Evolutionary conservation across 2,797 vertebrate genomes (phyloP), one percentile per base, ranked within the genome.

Genomic region (Melanotaenia maccullochi): DNA sequence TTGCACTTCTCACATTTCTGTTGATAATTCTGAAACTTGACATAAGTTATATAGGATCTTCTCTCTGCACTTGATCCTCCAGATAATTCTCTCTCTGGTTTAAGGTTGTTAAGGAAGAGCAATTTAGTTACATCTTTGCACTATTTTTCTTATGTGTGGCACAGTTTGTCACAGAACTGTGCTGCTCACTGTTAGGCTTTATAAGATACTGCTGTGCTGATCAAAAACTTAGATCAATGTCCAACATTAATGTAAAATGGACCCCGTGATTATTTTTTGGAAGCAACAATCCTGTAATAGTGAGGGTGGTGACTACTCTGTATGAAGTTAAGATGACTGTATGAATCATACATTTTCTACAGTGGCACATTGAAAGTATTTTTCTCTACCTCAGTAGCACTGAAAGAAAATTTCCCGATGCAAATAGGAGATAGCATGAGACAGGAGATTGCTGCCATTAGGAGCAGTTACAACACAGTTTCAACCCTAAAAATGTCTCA

Each of bases 11-110:
- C 32, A 78, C 87, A 85, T 76, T 89, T 74, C 77, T 86, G 38
- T 78, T 81, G 74, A 75, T 85, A 85, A 88, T 89, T 89, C 76
- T 87, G 81, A 82, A 74, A 84, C 68, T 73, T 85, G 73, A 85
- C 70, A 70, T 68, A 68, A 83, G 71, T 66, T 68, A 67, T 62
- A 58, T 8, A 55, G 66, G 33, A 33, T 33, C 33, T 60, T 65
- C 5, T 8, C 42, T 62, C 36, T 68, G 18, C n/a, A 68, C 71
- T 74, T 1, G 0, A 57, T 44, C 60, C 25, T 65, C 18, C 44
- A 20, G 12, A 68, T 81, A 49, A 75, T 70, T 77, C 38, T 40
- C 18, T 73, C 38, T 40, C 32, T 22, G n/a, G 40, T 28, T 73
- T 35, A 58, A 59, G 44, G 54, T 63, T 62, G 47, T 61, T 56